Base-by-base conservation (phyloP, 2,113 vertebrate genomes). In the Climacteris rufus region DNA sequence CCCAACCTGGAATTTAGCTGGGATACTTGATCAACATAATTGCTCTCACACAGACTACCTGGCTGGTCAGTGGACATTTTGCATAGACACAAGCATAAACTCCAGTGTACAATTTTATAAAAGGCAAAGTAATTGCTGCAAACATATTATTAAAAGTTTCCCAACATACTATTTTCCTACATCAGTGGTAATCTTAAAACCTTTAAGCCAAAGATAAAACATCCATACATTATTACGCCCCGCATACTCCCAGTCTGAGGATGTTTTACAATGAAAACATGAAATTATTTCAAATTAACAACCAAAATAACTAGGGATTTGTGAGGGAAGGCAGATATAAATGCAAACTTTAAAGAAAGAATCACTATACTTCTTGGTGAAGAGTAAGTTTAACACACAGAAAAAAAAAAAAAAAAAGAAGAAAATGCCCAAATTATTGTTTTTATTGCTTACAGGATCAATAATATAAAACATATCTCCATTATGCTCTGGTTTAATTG, bases 391-490 rank as follows among this genome's bases (percentile, higher is more conserved):
- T 76, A 72, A 86, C 68, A 89, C 30, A 52, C 30, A 70, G 71
- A 1, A 13, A 60, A 23, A 80, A 70, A 47, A 27, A 44, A 23
- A 10, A 57, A 49, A 7, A 16, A 31, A 13, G 4, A 15, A 65
- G 11, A 87, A 94, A 92, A 74, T 17, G 25, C 30, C 50, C 59
- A 65, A 80, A 93, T 59, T 92, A 72, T 91, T 85, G 57, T 77
- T 94, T 92, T 59, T 92, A 72, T 91, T 85, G 57, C 79, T 94
- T 92, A 86, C 28, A 94, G 72, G 93, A 96, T 91, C 84, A 93
- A 96, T 97, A 97, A 98, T 97, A 91, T 59, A 90, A 98, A 98
- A 96, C 97, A 97, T 83, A 95, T 93, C 95, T 97, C 94, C 81
- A 96, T 95, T 94, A 97, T 31, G 5, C 53, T 82, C 87, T 75